Evolutionary conservation across 2,888 invertebrate genomes (phyloP).

Genomic region (Andrena praecox): DNA sequence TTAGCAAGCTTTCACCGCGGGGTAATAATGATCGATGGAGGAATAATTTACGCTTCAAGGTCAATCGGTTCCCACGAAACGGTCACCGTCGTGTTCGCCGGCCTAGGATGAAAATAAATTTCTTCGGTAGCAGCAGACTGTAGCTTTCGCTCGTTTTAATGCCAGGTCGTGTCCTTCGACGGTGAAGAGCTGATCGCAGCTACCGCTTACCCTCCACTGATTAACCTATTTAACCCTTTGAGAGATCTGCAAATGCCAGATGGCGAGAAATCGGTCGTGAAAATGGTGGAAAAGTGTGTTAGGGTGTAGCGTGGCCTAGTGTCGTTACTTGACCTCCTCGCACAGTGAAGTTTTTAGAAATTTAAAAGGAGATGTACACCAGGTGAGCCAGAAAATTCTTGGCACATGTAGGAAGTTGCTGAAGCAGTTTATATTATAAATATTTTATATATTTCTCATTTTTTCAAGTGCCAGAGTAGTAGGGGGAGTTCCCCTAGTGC

Average conservation of each 20-base stretch:
- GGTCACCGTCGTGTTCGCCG: conserved; percentile 19
- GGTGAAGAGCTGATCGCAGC: conserved; percentile 4
- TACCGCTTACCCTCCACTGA: conserved; percentile 40
- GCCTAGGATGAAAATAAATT: conserved; percentile 40
- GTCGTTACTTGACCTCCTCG: background rate
- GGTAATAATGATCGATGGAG: conserved; percentile 6
- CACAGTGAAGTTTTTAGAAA: background rate
- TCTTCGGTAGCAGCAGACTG: conserved; percentile 24
- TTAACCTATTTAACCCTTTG: conserved; percentile 61
- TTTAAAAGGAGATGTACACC: background rate
- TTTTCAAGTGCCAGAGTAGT: too few species aligned
- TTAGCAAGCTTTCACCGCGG: conserved; percentile 29
- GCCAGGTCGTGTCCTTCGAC: conserved; percentile 55
- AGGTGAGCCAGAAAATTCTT: background rate
- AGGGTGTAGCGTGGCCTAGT: background rate
- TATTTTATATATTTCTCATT: too few species aligned
- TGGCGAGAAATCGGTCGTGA: conserved; percentile 8
- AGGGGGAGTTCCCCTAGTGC: too few species aligned
- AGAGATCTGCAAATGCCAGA: conserved; percentile 41
- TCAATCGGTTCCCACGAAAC: conserved; percentile 45
- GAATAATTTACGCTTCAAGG: conserved; percentile 48
- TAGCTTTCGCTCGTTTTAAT: conserved; percentile 57
- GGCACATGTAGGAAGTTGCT: too few species aligned
- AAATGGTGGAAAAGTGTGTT: background rate
- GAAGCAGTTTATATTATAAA: too few species aligned